A percentile compares a stretch with the other conserved stretches of the same genome.
Evolutionary conservation across 2,113 vertebrate species (phyloP).

Genomic region (Archilochus colubris): DNA sequence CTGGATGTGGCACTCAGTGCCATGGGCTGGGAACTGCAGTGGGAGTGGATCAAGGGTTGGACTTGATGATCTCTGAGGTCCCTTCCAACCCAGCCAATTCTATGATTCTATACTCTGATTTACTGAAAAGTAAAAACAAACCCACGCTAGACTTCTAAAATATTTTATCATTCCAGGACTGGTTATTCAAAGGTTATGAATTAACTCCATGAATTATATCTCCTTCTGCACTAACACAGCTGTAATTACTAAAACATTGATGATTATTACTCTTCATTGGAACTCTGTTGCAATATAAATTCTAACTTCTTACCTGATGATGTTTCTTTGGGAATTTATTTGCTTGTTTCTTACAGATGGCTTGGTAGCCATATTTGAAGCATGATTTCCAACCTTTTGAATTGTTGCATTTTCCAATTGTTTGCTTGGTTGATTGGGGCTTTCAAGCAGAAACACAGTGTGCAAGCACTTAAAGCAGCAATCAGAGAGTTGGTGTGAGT

Average conservation of each 20-base stretch:
- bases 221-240: neutral
- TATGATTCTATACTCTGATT: neutral
- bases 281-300: neutral
- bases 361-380: neutral
- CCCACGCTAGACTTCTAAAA: neutral
- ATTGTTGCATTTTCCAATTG: neutral
- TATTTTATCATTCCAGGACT: neutral
- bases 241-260: neutral
- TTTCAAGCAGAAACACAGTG: neutral
- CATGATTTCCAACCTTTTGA: neutral
- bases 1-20: no score
- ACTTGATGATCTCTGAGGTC: no score
- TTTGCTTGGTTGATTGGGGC: neutral
- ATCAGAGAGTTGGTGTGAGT: neutral
- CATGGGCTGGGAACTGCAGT: no score
- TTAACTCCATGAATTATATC: neutral
- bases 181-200: neutral
- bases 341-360: neutral
- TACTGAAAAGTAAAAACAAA: neutral
- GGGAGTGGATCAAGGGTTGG: no score
- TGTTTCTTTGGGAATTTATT: neutral
- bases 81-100: no score
- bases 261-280: neutral
- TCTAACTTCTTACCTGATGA: neutral
- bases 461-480: neutral